Evolutionary conservation across 2,888 invertebrate species (phyloP), one percentile per base, ranked within the genome.

Genomic region (Cetonia aurata): DNA sequence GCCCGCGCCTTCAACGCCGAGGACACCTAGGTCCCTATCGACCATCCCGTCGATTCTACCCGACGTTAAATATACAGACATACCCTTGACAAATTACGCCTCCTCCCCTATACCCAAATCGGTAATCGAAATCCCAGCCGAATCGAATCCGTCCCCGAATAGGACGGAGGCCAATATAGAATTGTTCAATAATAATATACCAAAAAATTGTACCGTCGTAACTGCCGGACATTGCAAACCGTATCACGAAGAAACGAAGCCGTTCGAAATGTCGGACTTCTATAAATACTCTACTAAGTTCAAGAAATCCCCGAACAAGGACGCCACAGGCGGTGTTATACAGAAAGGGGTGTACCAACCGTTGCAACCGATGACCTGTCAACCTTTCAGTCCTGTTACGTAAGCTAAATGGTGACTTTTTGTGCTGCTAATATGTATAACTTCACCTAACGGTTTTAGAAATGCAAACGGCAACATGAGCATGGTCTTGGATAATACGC

Each of bases 261-360:
- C 98, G 2, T 98, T 97, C 86, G 98, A 98, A 87, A 96, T 98
- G 95, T 93, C 96, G 0, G 98, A 98, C 85, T 98, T 96, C 84
- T 98, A 97, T 84, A 98, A 98, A 85, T 98, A 98, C 84, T 98
- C 97, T 65, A 96, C 96, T 4, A 96, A 96, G 83, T 96, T 93
- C 89, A 96, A 73, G 92, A 95, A 83, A 70, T 82, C 83, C 6
- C 83, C 83, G 17, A 65, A 69, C 42, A 75, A 77, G 59, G 68
- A 71, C 60, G 73, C 78, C 56, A 71, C 71, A 57, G 65, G 69
- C 33, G 73, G 69, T 68, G 73, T 76, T 67, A 74, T 77, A 70
- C 83, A 84, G 66, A 85, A 85, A 74, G 84, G 83, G n/a, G 76
- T 84, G 67, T 87, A 87, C 78, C 85, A 86, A 74, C 86, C 87